These are phyloP conservation scores for Synanthedon andrenaeformis DNA, from an alignment of 2,888 invertebrate genomes.

Conservation along the genomic window DNA sequence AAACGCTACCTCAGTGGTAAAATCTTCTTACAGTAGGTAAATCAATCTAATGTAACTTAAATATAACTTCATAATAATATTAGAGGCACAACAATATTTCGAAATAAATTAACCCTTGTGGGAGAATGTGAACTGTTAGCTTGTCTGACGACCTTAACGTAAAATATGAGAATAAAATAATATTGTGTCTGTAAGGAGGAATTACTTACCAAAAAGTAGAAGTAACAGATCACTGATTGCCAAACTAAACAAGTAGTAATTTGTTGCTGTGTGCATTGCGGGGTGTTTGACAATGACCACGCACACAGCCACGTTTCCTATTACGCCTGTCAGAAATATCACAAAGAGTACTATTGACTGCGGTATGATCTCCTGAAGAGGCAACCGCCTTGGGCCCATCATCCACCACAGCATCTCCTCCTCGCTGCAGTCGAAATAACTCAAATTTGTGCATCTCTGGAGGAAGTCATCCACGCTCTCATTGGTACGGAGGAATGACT, in stretches of 20 bases:
- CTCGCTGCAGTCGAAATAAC: conserved; percentile 68
- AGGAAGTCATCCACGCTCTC: conserved; percentile 33
- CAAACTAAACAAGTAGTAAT: conserved; percentile 91
- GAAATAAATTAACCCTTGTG: no score
- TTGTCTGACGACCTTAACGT: no score
- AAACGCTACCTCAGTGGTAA: no score
- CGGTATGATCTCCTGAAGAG: conserved; percentile 66
- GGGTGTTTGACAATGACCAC: conserved; percentile 84
- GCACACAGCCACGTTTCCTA: conserved; percentile 88
- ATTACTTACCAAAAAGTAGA: conserved; percentile 81
- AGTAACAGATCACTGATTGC: conserved; percentile 88
- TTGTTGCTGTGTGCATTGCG: conserved; percentile 90
- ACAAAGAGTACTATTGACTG: conserved; percentile 78
- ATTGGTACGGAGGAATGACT: conserved; percentile 32
- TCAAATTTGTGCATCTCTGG: conserved; percentile 52
- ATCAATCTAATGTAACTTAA: no score
- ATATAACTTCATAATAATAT: no score
- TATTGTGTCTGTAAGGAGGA: no score
- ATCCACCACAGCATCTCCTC: conserved; percentile 70
- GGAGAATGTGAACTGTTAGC: no score
- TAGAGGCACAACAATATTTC: no score
- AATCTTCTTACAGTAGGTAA: no score
- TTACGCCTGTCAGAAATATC: conserved; percentile 85
- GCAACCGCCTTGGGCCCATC: conserved; percentile 74
- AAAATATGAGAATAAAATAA: no score